These are phyloP conservation scores for Diglossa cyanea DNA, from an alignment of 2,797 vertebrate species.

Conservation along the genomic window DNA sequence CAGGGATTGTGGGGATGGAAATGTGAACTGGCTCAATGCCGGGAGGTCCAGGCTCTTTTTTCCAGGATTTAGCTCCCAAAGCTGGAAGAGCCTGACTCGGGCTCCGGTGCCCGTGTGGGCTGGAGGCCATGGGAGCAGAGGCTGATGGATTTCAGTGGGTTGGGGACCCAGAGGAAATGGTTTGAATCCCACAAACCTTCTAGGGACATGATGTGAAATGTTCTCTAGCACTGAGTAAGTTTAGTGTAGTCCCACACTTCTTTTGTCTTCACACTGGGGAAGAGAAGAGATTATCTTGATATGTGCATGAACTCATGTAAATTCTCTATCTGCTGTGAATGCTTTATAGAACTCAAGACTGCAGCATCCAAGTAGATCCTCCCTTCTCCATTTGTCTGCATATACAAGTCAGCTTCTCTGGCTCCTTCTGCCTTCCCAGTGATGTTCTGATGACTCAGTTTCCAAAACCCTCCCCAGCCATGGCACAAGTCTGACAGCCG, in stretches of 20 bases:
- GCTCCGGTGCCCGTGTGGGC: neutral
- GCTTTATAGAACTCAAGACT: neutral
- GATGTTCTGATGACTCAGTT: neutral
- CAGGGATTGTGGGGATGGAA: neutral
- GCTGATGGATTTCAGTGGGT: neutral
- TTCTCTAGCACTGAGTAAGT: neutral
- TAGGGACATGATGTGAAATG: neutral
- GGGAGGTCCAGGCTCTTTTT: neutral
- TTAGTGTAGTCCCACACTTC: neutral
- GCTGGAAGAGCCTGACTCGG: neutral
- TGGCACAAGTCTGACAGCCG: neutral
- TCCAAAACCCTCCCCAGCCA: neutral
- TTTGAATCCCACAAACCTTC: neutral
- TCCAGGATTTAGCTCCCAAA: neutral
- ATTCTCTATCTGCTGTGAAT: neutral
- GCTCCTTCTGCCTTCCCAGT: neutral
- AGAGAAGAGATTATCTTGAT: neutral
- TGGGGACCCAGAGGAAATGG: neutral
- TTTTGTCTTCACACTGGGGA: neutral
- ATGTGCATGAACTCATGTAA: fast-evolving
- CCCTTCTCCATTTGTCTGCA: neutral
- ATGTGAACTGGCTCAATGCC: neutral
- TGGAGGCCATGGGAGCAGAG: neutral
- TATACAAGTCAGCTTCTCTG: neutral
- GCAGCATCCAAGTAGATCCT: neutral